These are phyloP conservation scores for Poeciliopsis occidentalis DNA, from an alignment of 2,113 vertebrate species.

Conservation along the genomic window DNA sequence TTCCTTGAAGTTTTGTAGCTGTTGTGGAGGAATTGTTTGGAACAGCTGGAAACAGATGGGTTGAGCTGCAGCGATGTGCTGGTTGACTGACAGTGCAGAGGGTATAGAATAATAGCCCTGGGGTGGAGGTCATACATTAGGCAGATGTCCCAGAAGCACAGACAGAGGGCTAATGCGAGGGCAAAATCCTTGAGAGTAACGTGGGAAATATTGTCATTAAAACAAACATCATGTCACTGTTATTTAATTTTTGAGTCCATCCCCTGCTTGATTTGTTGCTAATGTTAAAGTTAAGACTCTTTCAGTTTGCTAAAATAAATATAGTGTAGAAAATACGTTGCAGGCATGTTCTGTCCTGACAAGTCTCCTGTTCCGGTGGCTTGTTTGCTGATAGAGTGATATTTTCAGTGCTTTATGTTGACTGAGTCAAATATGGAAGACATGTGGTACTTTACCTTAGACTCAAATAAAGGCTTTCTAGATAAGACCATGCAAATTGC, in stretches of 20 bases:
- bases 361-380: not conserved
- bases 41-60: conserved; percentile 32
- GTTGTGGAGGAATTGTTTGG: not conserved
- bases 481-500: conserved; percentile 40
- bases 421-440: conserved; percentile 11
- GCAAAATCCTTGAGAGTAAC: conserved; percentile 21
- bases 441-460: not conserved
- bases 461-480: not conserved
- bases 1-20: not conserved
- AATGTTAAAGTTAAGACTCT: conserved; percentile 53
- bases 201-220: conserved; percentile 34
- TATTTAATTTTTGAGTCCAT: conserved; percentile 4
- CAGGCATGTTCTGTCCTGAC: conserved; percentile 6
- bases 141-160: conserved; percentile 11
- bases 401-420: not conserved
- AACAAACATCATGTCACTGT: conserved; percentile 40
- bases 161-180: conserved; percentile 36
- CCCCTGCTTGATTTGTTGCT: conserved; percentile 10
- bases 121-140: conserved; percentile 19
- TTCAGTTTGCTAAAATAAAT: conserved; percentile 43
- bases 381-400: not conserved
- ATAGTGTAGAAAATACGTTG: conserved; percentile 1
- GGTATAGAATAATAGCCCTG: conserved; percentile 3
- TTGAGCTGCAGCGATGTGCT: not conserved
- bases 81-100: conserved; percentile 9